These are phyloP conservation scores for Epistrophe grossulariae DNA, from an alignment of 2,888 invertebrate genomes.

Conservation along the genomic window DNA sequence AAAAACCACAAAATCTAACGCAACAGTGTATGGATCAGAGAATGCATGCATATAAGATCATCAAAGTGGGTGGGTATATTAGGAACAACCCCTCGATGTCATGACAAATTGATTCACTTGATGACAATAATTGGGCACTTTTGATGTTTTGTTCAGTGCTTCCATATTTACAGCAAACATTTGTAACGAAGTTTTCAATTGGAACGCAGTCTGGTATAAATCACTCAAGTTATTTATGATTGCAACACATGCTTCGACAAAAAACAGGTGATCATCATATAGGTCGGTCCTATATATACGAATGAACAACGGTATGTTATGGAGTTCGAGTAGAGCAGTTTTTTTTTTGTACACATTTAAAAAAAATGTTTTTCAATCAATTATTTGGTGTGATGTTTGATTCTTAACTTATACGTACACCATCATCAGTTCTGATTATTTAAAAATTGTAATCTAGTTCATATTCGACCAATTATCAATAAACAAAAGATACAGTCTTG, in stretches of 20 bases:
- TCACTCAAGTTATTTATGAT: background rate
- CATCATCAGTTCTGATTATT: no score
- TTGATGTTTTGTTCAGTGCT: constrained; percentile 64
- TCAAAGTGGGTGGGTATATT: background rate
- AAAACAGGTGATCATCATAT: background rate
- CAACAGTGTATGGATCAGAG: constrained; percentile 33
- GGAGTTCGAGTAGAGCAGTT: no score
- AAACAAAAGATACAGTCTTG: no score
- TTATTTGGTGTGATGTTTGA: no score
- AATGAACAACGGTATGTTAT: background rate
- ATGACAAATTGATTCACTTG: constrained; percentile 75
- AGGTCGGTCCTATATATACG: background rate
- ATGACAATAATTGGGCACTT: constrained; percentile 74
- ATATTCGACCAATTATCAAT: no score
- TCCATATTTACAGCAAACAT: constrained; percentile 32
- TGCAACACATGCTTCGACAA: background rate
- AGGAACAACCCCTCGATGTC: constrained; percentile 71
- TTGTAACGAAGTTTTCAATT: constrained; percentile 15
- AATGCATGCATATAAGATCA: background rate
- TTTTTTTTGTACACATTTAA: no score
- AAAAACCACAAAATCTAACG: constrained; percentile 8
- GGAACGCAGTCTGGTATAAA: constrained; percentile 7
- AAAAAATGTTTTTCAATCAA: no score
- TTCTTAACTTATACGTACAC: no score
- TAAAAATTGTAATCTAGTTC: no score